Percentiles rank a stretch among this genome's conserved stretches.
Evolutionary conservation across 1,140 invertebrate genomes (phyloP).

Genomic region (Drosophila setifemur): DNA sequence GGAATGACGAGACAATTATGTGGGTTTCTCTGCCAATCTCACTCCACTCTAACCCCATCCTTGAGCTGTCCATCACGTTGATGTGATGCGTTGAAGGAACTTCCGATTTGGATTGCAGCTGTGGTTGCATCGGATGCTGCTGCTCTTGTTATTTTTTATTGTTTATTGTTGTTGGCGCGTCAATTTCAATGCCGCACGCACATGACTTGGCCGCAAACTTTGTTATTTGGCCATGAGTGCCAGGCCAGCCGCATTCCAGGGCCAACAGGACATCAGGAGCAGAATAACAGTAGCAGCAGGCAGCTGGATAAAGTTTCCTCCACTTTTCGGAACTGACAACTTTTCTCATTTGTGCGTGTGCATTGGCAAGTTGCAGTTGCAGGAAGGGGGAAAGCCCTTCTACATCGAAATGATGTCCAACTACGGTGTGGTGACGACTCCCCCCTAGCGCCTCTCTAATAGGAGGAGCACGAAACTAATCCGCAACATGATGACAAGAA

Average conservation of each 20-base stretch:
- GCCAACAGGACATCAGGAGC: background rate
- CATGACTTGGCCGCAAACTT: slow-evolving; percentile 72
- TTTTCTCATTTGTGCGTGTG: slow-evolving; percentile 80
- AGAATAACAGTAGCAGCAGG: slow-evolving; percentile 30
- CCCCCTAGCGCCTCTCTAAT: slow-evolving; percentile 8
- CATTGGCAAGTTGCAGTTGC: slow-evolving; percentile 56
- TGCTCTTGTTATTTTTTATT: slow-evolving; percentile 15
- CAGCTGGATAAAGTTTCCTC: slow-evolving; percentile 60
- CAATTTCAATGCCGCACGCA: slow-evolving; percentile 68
- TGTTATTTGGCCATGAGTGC: slow-evolving; percentile 50
- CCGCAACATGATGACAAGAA: slow-evolving; percentile 78
- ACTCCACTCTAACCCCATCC: background rate
- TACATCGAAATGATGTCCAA: slow-evolving; percentile 52
- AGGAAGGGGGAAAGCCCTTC: too few species aligned
- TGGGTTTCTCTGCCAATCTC: background rate
- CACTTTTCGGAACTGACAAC: slow-evolving; percentile 61
- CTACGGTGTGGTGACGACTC: slow-evolving; percentile 11
- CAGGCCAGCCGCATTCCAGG: slow-evolving; percentile 16
- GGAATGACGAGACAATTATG: slow-evolving; percentile 3
- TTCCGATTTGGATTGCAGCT: slow-evolving; percentile 20
- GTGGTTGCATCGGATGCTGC: background rate
- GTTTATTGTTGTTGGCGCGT: slow-evolving; percentile 29
- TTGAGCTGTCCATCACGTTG: slow-evolving; percentile 9
- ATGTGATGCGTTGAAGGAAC: slow-evolving; percentile 5
- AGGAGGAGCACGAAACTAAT: slow-evolving; percentile 71